phyloP scores from a whole-genome alignment of 2,888 invertebrate species.

The Thymelicus acteon region DNA sequence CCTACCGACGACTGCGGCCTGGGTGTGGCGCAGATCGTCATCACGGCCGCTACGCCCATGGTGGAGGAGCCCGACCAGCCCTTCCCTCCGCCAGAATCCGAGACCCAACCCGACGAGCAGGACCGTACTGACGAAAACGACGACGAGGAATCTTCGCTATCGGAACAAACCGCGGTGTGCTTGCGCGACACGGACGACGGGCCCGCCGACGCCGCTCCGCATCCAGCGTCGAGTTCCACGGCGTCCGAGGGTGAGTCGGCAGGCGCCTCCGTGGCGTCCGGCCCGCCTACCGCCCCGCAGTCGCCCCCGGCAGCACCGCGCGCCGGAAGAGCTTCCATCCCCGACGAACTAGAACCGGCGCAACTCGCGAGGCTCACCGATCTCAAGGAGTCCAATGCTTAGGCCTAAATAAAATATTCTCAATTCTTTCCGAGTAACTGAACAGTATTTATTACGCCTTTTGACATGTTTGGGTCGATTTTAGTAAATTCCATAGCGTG shows the following conservation, averaged over 20 bases:
- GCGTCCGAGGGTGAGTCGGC: slow-evolving; percentile 88
- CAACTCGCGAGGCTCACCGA: slow-evolving; percentile 94
- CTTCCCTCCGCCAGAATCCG: slow-evolving; percentile 85
- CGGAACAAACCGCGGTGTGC: slow-evolving; percentile 79
- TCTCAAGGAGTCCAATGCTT: slow-evolving; percentile 96
- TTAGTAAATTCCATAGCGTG: slow-evolving; percentile 7
- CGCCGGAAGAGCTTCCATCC: slow-evolving; percentile 92
- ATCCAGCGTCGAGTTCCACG: slow-evolving; percentile 86
- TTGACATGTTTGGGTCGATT: slow-evolving; percentile 2
- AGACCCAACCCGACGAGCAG: slow-evolving; percentile 47
- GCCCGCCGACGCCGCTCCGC: slow-evolving; percentile 84
- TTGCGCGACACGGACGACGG: slow-evolving; percentile 80
- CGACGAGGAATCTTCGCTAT: slow-evolving; percentile 78
- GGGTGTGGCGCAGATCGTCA: slow-evolving; percentile 95
- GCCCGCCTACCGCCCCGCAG: slow-evolving; percentile 82
- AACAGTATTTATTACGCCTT: slow-evolving; percentile 12
- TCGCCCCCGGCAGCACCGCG: slow-evolving; percentile 88
- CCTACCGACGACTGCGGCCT: slow-evolving; percentile 86
- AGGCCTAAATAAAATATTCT: slow-evolving; percentile 56
- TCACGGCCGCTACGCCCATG: slow-evolving; percentile 97
- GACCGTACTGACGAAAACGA: slow-evolving; percentile 61
- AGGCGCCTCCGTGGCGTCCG: slow-evolving; percentile 84
- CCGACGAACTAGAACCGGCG: slow-evolving; percentile 95
- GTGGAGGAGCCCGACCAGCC: slow-evolving; percentile 93
- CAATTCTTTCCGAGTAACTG: slow-evolving; percentile 7